Conservation (phyloP, 2,113 vertebrate genomes). For the Abramis brama region DNA sequence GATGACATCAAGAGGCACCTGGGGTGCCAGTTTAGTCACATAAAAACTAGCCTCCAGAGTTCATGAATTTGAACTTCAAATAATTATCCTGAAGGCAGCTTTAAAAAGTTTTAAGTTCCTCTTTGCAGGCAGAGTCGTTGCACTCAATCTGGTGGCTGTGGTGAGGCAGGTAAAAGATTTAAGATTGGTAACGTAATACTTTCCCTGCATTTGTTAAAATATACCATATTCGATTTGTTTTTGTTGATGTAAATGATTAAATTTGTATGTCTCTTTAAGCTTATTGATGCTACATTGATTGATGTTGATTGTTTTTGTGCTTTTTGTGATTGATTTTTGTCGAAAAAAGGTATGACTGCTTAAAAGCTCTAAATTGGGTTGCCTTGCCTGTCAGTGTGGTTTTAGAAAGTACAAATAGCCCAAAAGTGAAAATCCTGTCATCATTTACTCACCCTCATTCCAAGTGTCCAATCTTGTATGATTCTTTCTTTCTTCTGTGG, state of each 20-base stretch:
- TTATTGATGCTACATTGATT: neutral
- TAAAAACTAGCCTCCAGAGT: neutral
- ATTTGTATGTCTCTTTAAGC: neutral
- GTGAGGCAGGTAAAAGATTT: neutral
- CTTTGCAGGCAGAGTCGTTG: slow-evolving; percentile 4
- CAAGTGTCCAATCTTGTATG: neutral
- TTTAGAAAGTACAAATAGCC: neutral
- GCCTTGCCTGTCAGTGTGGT: neutral
- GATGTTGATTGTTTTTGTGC: neutral
- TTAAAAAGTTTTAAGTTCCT: slow-evolving; percentile 24
- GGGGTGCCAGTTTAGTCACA: neutral
- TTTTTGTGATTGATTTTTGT: neutral
- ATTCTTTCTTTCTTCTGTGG: neutral
- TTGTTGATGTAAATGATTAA: neutral
- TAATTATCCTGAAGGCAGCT: slow-evolving; percentile 34
- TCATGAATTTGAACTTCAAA: slow-evolving; percentile 25
- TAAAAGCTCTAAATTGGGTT: neutral
- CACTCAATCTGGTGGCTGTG: neutral
- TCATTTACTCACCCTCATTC: neutral
- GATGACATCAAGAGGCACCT: neutral
- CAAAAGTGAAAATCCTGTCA: neutral
- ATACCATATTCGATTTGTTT: neutral
- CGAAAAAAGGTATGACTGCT: neutral
- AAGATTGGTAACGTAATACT: neutral
- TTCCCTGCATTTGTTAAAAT: neutral